phyloP scores from a whole-genome alignment of 1,140 invertebrate species.

The Homalodisca vitripennis region DNA sequence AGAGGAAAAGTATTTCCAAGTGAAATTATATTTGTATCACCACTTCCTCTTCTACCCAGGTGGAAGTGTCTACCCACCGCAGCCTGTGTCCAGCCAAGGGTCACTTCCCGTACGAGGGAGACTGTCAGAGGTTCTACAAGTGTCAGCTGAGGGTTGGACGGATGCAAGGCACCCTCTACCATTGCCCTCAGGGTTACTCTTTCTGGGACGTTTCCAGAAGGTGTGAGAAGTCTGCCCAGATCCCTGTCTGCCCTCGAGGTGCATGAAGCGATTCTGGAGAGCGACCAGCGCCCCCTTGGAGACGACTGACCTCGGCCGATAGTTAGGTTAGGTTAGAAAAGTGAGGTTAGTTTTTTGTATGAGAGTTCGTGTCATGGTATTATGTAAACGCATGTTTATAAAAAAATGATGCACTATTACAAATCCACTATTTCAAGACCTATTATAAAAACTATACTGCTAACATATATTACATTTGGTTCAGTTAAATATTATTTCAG shows the following conservation, averaged over 20 bases:
- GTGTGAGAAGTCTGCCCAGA: conserved; percentile 61
- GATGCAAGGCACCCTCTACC: conserved; percentile 66
- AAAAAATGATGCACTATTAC: too few relatives aligned
- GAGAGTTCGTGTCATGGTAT: too few relatives aligned
- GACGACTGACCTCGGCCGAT: conserved; percentile 27
- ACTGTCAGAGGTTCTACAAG: conserved; percentile 70
- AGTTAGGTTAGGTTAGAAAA: background rate
- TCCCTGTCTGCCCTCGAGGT: conserved; percentile 56
- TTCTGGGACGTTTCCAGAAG: conserved; percentile 75
- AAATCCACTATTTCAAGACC: too few relatives aligned
- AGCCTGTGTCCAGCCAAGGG: conserved; percentile 66
- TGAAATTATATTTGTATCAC: too few relatives aligned
- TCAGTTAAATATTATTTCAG: too few relatives aligned
- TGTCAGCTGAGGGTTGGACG: conserved; percentile 56
- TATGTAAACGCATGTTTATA: too few relatives aligned
- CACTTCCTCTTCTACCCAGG: too few relatives aligned
- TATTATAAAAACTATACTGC: too few relatives aligned
- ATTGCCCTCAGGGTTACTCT: conserved; percentile 71
- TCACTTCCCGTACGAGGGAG: conserved; percentile 60
- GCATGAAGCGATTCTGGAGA: conserved; percentile 15
- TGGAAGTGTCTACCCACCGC: conserved; percentile 54
- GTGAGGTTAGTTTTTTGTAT: background rate
- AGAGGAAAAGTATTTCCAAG: too few relatives aligned
- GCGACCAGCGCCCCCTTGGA: conserved; percentile 37
- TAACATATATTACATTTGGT: too few relatives aligned